Conservation (phyloP, 2,888 invertebrate genomes). For the Lysandra bellargus region DNA sequence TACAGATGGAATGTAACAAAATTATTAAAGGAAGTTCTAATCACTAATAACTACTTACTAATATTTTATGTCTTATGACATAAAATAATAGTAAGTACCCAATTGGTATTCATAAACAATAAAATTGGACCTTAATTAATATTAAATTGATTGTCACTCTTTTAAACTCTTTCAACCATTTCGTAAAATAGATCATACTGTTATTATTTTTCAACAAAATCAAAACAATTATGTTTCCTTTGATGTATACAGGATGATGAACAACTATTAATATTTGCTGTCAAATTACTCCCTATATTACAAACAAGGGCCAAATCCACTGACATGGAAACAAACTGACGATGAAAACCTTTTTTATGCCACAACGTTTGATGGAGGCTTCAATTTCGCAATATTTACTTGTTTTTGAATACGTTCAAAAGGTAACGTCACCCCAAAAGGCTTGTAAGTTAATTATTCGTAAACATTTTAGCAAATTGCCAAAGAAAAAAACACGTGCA, state of each 20-base stretch:
- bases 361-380: slow-evolving; percentile 11
- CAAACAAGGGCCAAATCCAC: neutral
- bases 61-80: no score
- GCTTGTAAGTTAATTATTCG: slow-evolving; percentile 27
- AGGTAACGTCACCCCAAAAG: slow-evolving; percentile 18
- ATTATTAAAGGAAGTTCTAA: no score
- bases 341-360: slow-evolving; percentile 21
- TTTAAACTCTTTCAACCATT: no score
- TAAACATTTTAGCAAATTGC: slow-evolving; percentile 20
- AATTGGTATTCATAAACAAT: no score
- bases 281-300: neutral
- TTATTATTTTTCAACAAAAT: neutral
- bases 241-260: neutral
- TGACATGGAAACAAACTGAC: neutral
- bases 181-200: neutral
- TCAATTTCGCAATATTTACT: slow-evolving; percentile 20
- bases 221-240: neutral
- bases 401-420: slow-evolving; percentile 23
- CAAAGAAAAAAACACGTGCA: slow-evolving; percentile 14
- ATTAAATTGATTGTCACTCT: no score
- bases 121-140: no score
- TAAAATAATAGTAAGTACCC: no score
- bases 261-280: neutral
- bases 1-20: no score
- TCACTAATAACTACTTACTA: no score